phyloP scores from a whole-genome alignment of 2,113 vertebrate genomes.

The Mesitornis unicolor region DNA sequence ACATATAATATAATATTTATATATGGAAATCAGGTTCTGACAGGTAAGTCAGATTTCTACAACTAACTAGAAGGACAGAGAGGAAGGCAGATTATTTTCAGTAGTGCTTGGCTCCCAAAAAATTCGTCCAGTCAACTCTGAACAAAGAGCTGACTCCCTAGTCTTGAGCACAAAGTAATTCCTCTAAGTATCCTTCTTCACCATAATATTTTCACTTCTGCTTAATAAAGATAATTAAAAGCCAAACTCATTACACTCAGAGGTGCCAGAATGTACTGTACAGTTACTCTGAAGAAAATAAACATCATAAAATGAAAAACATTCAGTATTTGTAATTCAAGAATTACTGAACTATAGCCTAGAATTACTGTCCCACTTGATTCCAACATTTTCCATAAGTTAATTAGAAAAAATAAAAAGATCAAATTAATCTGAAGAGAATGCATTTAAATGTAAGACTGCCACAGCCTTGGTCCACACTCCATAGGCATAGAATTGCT shows the following conservation, averaged over 20 bases:
- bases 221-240: neutral
- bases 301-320: neutral
- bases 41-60: neutral
- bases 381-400: neutral
- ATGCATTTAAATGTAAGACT: neutral
- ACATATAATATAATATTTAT: too few relatives aligned
- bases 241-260: neutral
- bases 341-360: neutral
- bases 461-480: accelerated
- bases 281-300: neutral
- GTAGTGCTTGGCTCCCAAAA: neutral
- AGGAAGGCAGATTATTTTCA: neutral
- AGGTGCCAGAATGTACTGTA: neutral
- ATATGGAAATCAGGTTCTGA: neutral
- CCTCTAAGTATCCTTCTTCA: neutral
- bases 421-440: neutral
- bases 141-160: neutral
- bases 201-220: neutral
- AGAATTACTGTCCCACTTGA: neutral
- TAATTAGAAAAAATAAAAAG: neutral
- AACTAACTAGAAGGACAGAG: neutral
- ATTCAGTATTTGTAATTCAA: neutral
- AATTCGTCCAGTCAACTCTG: neutral
- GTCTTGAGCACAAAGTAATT: neutral
- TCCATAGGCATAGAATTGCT: neutral